Percentiles rank a stretch among this genome's conserved stretches.
Conservation (phyloP, 2,113 vertebrate species). For the Talpa occidentalis region DNA sequence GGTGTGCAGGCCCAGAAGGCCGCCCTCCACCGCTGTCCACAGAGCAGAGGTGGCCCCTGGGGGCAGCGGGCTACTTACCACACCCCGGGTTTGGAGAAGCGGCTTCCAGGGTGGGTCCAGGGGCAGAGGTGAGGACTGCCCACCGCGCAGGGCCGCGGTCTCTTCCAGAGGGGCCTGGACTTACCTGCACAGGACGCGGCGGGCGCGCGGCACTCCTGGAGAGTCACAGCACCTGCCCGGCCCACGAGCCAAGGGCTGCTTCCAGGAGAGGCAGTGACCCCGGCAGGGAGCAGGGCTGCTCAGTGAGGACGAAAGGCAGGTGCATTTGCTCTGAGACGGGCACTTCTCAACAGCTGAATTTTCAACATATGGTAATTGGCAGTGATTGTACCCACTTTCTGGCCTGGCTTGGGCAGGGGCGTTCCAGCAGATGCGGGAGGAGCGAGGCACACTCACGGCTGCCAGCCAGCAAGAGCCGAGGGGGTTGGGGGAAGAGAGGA, state of each 20-base stretch:
- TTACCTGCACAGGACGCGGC: neutral
- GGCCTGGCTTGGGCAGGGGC: neutral
- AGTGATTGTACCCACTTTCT: neutral
- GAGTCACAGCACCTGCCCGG: too few relatives aligned
- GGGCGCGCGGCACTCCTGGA: too few relatives aligned
- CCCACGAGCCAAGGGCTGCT: too few relatives aligned
- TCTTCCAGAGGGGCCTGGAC: neutral
- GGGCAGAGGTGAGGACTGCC: neutral
- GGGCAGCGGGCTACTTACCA: rapidly evolving
- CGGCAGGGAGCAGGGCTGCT: neutral
- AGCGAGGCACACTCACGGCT: neutral
- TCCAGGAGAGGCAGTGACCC: too few relatives aligned
- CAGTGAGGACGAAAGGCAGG: neutral
- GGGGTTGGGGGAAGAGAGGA: neutral
- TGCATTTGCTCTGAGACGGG: neutral
- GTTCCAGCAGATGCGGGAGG: neutral
- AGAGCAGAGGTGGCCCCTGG: neutral
- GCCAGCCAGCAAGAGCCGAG: too few relatives aligned
- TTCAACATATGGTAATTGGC: neutral
- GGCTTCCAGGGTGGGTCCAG: neutral
- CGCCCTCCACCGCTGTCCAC: neutral
- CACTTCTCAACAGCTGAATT: neutral
- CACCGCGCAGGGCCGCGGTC: neutral
- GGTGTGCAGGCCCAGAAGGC: too few relatives aligned
- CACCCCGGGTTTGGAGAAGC: neutral